Evolutionary conservation across 2,888 invertebrate genomes (phyloP).

Genomic region (Brassicogethes aeneus): DNA sequence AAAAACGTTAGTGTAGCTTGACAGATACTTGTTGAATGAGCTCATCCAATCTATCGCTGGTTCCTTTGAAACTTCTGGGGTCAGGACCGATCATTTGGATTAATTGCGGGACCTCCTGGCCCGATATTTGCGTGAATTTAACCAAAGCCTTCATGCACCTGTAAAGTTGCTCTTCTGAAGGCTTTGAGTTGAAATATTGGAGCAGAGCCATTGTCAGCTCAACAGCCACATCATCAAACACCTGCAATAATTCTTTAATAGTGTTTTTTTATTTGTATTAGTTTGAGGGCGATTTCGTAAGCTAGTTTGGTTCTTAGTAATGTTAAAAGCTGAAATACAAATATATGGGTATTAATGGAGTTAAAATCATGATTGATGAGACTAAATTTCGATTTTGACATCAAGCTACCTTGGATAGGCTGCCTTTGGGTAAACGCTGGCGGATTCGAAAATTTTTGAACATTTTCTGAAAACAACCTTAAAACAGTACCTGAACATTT

Average conservation of each 20-base stretch:
- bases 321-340: no score
- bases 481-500: constrained; percentile 35
- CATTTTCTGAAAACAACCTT: constrained; percentile 54
- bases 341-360: no score
- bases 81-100: constrained; percentile 87
- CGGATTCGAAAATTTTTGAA: constrained; percentile 54
- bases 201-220: constrained; percentile 86
- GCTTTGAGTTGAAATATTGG: constrained; percentile 76
- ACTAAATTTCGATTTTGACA: no score
- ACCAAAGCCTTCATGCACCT: constrained; percentile 72
- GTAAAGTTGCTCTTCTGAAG: constrained; percentile 79
- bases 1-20: constrained; percentile 46
- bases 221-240: constrained; percentile 88
- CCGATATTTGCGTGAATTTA: constrained; percentile 62
- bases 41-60: constrained; percentile 71
- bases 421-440: constrained; percentile 54
- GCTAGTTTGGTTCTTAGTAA: no score
- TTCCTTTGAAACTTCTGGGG: constrained; percentile 72
- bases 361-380: no score
- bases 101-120: constrained; percentile 77
- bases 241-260: no score
- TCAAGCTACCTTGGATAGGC: constrained; percentile 51
- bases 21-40: constrained; percentile 67
- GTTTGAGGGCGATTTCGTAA: no score
- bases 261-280: no score